These are phyloP conservation scores for Ciona savignyi DNA, from an alignment of 23 tunicate genomes.

Conservation along the genomic window DNA sequence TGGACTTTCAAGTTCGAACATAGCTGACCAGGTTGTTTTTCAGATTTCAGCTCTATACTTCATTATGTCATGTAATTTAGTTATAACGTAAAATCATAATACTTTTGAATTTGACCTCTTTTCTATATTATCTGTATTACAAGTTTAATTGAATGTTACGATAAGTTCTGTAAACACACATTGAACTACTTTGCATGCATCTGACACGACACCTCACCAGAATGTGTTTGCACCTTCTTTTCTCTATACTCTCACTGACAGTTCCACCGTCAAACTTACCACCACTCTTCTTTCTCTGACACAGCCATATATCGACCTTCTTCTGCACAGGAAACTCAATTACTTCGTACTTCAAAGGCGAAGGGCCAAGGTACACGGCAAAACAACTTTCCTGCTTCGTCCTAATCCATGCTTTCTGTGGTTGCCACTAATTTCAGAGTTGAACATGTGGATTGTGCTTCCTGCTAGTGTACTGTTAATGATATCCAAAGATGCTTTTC, in stretches of 20 bases:
- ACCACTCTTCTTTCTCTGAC: conserved; percentile 10
- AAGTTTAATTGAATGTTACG: too few species aligned
- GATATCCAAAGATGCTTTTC: too few species aligned
- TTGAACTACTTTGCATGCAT: too few species aligned
- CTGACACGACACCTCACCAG: too few species aligned
- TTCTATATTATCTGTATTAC: too few species aligned
- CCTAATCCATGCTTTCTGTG: background rate
- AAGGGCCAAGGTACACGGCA: conserved; percentile 22
- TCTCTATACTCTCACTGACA: background rate
- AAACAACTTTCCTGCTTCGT: background rate
- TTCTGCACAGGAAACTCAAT: conserved; percentile 37
- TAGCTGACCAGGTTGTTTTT: background rate
- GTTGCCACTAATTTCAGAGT: background rate
- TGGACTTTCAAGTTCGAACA: background rate
- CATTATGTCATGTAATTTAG: too few species aligned
- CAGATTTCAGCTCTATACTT: too few species aligned
- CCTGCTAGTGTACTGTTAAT: background rate
- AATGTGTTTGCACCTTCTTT: background rate
- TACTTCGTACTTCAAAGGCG: conserved; percentile 6
- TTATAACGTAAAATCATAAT: too few species aligned
- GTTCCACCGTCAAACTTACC: conserved; percentile 1
- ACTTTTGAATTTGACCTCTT: too few species aligned
- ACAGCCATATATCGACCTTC: conserved; percentile 32
- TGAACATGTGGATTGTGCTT: background rate
- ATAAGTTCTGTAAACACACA: too few species aligned